Evolutionary conservation across 2,113 vertebrate species (phyloP).

Genomic region (Brachirus orientalis): DNA sequence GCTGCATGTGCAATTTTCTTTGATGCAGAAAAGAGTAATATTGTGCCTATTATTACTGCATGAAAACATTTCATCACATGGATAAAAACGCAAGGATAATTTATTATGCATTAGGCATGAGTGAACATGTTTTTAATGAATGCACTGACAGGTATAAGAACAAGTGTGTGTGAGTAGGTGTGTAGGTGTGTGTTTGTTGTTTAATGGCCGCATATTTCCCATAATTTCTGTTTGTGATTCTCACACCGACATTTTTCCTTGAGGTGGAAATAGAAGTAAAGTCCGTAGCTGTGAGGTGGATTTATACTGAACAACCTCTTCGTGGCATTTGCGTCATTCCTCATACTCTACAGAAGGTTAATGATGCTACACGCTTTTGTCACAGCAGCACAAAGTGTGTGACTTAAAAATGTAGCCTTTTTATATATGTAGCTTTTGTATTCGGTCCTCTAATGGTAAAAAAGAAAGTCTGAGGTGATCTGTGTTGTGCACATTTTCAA

Average conservation of each 20-base stretch:
- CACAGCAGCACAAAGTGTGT: slow-evolving; percentile 7
- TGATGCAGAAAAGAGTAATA: not conserved
- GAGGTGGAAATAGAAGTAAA: slow-evolving; percentile 17
- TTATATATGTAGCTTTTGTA: not conserved
- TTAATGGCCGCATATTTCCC: slow-evolving; percentile 31
- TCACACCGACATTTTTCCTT: not conserved
- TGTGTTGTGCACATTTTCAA: slow-evolving; percentile 1
- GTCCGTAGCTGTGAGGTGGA: slow-evolving; percentile 33
- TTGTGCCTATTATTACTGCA: slow-evolving; percentile 8
- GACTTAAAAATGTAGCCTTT: not conserved
- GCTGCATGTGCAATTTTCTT: slow-evolving; percentile 4
- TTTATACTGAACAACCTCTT: slow-evolving; percentile 31
- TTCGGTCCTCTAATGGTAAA: too few species aligned
- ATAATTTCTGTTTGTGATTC: slow-evolving; percentile 13
- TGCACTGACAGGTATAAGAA: not conserved
- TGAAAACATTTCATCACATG: slow-evolving; percentile 8
- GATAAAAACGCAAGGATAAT: slow-evolving; percentile 18
- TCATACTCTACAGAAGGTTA: slow-evolving; percentile 30
- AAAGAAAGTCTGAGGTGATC: not conserved
- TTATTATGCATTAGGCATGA: not conserved
- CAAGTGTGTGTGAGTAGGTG: not conserved
- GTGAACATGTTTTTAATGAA: slow-evolving; percentile 7
- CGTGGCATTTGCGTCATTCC: slow-evolving; percentile 30
- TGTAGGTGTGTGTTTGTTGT: slow-evolving; percentile 18
- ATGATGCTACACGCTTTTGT: slow-evolving; percentile 5